Evolutionary conservation across 2,113 vertebrate species (phyloP).

Genomic region (Propithecus coquereli): DNA sequence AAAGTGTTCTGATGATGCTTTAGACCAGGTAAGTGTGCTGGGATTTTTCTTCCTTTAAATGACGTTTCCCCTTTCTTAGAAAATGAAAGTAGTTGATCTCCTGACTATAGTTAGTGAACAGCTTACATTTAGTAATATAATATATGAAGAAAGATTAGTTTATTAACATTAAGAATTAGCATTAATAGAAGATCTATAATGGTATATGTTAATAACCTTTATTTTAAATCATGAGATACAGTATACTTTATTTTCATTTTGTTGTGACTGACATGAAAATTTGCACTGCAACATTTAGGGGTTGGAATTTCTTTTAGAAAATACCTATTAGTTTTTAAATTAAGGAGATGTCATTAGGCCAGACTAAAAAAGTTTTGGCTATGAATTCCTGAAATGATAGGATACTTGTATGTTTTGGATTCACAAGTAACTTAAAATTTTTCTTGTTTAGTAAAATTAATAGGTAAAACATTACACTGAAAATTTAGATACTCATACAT

Average conservation of each 20-base stretch:
- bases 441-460: conserved; percentile 22
- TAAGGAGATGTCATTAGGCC: background rate
- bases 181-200: conserved; percentile 27
- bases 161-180: background rate
- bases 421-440: conserved; percentile 35
- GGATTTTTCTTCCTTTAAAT: conserved; percentile 6
- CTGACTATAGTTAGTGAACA: background rate
- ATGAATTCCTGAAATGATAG: background rate
- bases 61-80: conserved; percentile 19
- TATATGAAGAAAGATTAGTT: background rate
- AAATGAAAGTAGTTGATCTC: conserved; percentile 35
- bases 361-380: background rate
- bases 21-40: conserved; percentile 78
- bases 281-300: background rate
- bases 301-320: background rate
- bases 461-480: conserved; percentile 17
- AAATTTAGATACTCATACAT: conserved; percentile 11
- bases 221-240: conserved; percentile 10
- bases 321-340: background rate
- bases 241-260: conserved; percentile 3
- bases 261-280: background rate
- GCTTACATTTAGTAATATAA: conserved; percentile 16
- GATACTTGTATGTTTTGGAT: background rate
- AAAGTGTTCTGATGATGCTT: conserved; percentile 52
- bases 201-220: background rate